These are phyloP conservation scores for Dryococelus australis DNA, from an alignment of 2,888 invertebrate species.

Conservation along the genomic window DNA sequence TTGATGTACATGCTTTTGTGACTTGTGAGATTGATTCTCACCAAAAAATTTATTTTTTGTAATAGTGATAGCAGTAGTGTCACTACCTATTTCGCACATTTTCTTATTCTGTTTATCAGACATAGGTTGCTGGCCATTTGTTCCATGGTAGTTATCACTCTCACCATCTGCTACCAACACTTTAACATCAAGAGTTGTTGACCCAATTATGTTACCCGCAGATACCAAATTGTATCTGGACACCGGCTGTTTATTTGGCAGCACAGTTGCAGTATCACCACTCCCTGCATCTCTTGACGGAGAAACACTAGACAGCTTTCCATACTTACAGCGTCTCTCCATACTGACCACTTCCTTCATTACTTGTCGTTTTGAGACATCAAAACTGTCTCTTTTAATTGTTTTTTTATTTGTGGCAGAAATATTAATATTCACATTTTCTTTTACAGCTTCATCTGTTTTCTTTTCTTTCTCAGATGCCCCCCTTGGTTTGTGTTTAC, in stretches of 20 bases:
- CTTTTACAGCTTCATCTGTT: not conserved
- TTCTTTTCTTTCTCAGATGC: not conserved
- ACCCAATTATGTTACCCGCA: not conserved
- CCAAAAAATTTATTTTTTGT: not conserved
- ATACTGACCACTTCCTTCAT: not conserved
- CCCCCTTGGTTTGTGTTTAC: not conserved
- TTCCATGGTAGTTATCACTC: not conserved
- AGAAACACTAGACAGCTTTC: not conserved
- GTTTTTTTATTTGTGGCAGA: not conserved
- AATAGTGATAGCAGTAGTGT: not conserved
- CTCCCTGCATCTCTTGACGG: not conserved
- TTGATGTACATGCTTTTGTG: not conserved
- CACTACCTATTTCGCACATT: not conserved
- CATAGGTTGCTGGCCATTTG: not conserved
- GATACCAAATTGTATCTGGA: not conserved
- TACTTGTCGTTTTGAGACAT: not conserved
- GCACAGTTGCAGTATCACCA: not conserved
- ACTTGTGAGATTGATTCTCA: not conserved
- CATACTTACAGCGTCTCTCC: not conserved
- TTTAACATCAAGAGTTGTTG: not conserved
- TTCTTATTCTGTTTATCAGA: not conserved
- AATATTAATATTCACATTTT: not conserved
- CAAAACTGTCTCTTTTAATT: not conserved
- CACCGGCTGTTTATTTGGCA: not conserved
- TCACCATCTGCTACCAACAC: not conserved